A percentile compares a stretch with the other conserved stretches of the same genome.
Conservation (phyloP, 2,113 vertebrate species). For the Lagopus leucura region DNA sequence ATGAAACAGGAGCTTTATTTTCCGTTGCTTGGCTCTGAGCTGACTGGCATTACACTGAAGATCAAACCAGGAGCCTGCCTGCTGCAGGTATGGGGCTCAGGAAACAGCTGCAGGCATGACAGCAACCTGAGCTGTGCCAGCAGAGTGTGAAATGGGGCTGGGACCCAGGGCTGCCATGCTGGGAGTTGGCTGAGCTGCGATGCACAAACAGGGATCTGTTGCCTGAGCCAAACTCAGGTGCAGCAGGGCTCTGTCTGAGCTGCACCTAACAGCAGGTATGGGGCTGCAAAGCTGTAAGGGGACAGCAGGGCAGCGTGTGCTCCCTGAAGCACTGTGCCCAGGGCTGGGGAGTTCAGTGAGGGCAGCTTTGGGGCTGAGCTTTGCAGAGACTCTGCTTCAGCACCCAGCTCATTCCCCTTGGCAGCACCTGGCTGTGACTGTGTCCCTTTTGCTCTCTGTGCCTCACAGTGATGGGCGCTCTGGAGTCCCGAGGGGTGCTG, state of each 20-base stretch:
- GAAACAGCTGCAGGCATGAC: not conserved
- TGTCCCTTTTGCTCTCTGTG: constrained; percentile 21
- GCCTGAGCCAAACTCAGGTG: not conserved
- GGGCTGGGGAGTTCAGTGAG: not conserved
- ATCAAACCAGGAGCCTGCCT: not conserved
- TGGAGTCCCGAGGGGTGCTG: constrained; percentile 91
- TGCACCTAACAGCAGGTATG: rapidly evolving
- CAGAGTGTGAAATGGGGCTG: not conserved
- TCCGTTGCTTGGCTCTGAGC: not conserved
- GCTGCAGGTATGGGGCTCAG: not conserved
- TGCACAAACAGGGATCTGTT: not conserved
- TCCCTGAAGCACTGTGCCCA: rapidly evolving
- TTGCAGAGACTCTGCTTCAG: rapidly evolving
- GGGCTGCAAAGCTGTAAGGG: not conserved
- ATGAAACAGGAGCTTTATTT: constrained; percentile 52
- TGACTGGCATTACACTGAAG: not conserved
- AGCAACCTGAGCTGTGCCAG: not conserved
- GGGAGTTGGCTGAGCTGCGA: not conserved
- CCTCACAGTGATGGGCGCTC: constrained; percentile 83
- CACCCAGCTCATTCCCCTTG: rapidly evolving
- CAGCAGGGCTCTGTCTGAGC: not conserved
- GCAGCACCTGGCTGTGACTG: rapidly evolving
- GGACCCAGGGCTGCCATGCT: not conserved
- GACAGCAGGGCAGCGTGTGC: rapidly evolving
- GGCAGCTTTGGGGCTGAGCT: not conserved